Percentiles rank a stretch among this genome's conserved stretches.
These are phyloP conservation scores for Torymus auratus DNA, from an alignment of 2,888 invertebrate species.

Conservation along the genomic window DNA sequence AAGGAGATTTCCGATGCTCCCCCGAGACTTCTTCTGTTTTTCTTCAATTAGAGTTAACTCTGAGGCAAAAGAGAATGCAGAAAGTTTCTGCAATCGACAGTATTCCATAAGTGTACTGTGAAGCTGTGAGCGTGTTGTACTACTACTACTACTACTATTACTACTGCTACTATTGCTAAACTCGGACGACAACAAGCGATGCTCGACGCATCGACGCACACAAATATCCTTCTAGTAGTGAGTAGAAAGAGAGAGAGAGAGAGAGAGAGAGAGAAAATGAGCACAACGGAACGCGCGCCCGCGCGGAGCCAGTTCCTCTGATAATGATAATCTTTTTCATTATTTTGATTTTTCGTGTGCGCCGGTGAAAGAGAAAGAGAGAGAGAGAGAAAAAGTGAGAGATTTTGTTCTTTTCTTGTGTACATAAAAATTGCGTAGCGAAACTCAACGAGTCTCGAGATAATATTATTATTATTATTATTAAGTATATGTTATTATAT, in stretches of 20 bases:
- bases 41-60: constrained; percentile 29
- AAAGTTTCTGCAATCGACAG: constrained; percentile 60
- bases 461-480: constrained; percentile 15
- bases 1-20: neutral
- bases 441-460: constrained; percentile 19
- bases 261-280: neutral
- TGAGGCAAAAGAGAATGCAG: constrained; percentile 44
- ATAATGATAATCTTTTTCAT: neutral
- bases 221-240: constrained; percentile 36
- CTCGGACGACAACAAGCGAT: constrained; percentile 1
- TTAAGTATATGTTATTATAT: constrained; percentile 20
- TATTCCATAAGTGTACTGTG: constrained; percentile 60
- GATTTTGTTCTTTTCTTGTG: neutral
- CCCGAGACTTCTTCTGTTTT: constrained; percentile 17
- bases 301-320: constrained; percentile 15
- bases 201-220: constrained; percentile 42
- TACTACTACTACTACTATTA: no score
- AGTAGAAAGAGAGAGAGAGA: constrained; percentile 18
- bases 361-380: constrained; percentile 3
- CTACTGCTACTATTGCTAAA: no score
- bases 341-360: constrained; percentile 22
- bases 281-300: constrained; percentile 9
- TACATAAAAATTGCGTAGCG: constrained; percentile 20
- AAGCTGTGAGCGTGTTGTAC: constrained; percentile 2
- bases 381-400: no score